A percentile compares a stretch with the other conserved stretches of the same genome.
Evolutionary conservation across 1,140 invertebrate species (phyloP).

Genomic region (Ruditapes philippinarum): DNA sequence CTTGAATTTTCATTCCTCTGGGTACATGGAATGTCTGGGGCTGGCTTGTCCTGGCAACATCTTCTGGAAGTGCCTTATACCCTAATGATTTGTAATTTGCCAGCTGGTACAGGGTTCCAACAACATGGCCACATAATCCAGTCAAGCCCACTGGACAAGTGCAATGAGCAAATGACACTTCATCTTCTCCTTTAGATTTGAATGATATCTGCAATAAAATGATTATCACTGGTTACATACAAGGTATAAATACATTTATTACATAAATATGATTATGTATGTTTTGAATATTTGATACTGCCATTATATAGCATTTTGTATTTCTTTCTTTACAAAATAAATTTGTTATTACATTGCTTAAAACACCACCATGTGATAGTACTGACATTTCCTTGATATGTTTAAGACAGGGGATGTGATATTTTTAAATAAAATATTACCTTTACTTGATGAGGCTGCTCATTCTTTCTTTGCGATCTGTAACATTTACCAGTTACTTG

Average conservation of each 20-base stretch:
- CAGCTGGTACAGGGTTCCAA: slow-evolving; percentile 51
- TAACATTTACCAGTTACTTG: background rate
- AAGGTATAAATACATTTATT: background rate
- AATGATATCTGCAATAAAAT: background rate
- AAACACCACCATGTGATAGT: background rate
- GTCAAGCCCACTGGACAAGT: slow-evolving; percentile 57
- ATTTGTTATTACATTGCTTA: background rate
- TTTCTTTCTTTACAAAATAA: background rate
- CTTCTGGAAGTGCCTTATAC: slow-evolving; percentile 49
- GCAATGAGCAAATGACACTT: background rate
- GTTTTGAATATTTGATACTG: background rate
- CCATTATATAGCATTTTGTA: background rate
- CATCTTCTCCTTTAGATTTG: background rate
- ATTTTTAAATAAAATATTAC: no score
- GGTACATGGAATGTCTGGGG: slow-evolving; percentile 67
- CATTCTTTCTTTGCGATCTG: no score
- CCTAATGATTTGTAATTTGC: slow-evolving; percentile 27
- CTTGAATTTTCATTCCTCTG: slow-evolving; percentile 47
- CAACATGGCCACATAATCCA: slow-evolving; percentile 54
- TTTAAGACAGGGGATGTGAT: no score
- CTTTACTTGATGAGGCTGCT: no score
- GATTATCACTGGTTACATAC: background rate
- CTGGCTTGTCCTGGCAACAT: slow-evolving; percentile 63
- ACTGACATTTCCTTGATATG: background rate
- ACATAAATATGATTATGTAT: background rate